Evolutionary conservation across 2,888 invertebrate species (phyloP).

Genomic region (Dryomyza anilis): DNA sequence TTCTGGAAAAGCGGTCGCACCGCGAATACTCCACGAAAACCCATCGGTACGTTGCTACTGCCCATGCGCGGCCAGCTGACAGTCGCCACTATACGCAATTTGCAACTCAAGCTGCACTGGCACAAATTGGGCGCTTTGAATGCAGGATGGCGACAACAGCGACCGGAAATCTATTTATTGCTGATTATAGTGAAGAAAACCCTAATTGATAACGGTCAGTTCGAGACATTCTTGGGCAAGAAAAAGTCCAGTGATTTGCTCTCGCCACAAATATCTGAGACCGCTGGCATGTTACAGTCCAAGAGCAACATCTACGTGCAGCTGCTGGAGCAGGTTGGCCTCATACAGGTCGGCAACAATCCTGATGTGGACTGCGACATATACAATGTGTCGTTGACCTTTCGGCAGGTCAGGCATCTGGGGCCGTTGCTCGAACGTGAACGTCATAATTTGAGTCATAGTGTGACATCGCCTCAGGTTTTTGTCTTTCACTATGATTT

Average conservation of each 20-base stretch:
- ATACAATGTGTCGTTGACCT: constrained; percentile 50
- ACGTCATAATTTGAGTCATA: constrained; percentile 4
- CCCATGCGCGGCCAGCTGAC: constrained; percentile 74
- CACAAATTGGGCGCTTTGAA: constrained; percentile 68
- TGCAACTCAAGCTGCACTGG: constrained; percentile 66
- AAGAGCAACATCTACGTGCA: constrained; percentile 56
- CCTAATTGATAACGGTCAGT: constrained; percentile 44
- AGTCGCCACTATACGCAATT: constrained; percentile 64
- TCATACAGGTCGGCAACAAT: constrained; percentile 57
- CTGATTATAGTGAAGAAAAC: constrained; percentile 67
- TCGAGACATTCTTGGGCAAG: constrained; percentile 43
- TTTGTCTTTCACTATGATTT: constrained; percentile 51
- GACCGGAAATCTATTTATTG: constrained; percentile 68
- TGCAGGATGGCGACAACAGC: constrained; percentile 65
- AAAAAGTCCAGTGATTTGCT: constrained; percentile 42
- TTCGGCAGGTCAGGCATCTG: constrained; percentile 48
- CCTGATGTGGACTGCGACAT: constrained; percentile 52
- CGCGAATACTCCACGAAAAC: constrained; percentile 56
- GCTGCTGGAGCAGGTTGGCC: constrained; percentile 52
- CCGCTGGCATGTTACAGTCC: constrained; percentile 54
- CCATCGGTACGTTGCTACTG: constrained; percentile 72
- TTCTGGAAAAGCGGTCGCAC: constrained; percentile 60
- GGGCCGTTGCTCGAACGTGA: constrained; percentile 42
- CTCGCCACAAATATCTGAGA: constrained; percentile 44
- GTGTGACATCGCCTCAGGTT: too few species aligned